phyloP scores from a whole-genome alignment of 2,113 vertebrate genomes.

The Trochalopteron elliotii region DNA sequence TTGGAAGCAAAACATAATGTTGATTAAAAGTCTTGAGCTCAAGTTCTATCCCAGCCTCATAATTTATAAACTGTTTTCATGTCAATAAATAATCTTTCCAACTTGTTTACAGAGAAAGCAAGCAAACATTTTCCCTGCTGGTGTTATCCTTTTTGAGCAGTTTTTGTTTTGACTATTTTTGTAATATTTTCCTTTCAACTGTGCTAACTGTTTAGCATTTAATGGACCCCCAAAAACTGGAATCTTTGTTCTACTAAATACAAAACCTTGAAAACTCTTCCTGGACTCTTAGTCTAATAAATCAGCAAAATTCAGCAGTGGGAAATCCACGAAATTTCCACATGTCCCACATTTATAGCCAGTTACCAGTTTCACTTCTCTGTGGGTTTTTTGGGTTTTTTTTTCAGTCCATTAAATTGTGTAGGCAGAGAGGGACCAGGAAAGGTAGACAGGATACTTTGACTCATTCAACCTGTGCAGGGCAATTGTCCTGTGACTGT shows the following conservation, averaged over 20 bases:
- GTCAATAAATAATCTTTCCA: background rate
- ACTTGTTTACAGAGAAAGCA: background rate
- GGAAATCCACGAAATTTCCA: background rate
- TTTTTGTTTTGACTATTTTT: background rate
- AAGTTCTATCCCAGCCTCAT: background rate
- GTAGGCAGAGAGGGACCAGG: background rate
- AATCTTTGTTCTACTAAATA: background rate
- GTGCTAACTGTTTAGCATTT: background rate
- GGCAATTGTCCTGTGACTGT: background rate
- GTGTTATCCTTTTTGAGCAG: background rate
- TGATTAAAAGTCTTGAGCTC: background rate
- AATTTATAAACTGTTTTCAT: background rate
- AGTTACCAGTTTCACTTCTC: background rate
- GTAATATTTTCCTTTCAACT: background rate
- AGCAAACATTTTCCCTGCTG: background rate
- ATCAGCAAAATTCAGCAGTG: background rate
- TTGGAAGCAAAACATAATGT: background rate
- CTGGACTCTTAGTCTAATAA: background rate
- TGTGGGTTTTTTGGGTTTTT: no score
- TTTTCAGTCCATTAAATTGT: background rate
- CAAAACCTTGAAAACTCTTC: background rate
- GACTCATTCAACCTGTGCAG: background rate
- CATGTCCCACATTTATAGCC: fast-evolving
- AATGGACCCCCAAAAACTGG: background rate
- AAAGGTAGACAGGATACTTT: background rate